Percentiles rank a stretch among this genome's conserved stretches.
phyloP scores from a whole-genome alignment of 2,113 vertebrate species.

The Pelusios castaneus region DNA sequence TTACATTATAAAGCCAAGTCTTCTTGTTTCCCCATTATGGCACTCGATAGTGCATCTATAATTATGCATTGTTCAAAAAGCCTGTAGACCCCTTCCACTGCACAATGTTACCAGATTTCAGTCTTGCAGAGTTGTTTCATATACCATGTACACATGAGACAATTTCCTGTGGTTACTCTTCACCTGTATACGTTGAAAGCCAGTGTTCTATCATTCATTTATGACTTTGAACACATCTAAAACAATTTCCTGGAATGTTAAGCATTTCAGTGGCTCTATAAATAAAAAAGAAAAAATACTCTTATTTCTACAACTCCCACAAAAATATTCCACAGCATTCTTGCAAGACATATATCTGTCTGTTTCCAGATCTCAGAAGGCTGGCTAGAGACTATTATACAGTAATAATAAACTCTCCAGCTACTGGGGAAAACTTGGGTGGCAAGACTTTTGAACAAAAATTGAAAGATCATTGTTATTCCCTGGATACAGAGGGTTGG shows the following conservation, averaged over 20 bases:
- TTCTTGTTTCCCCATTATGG: neutral
- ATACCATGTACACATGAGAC: neutral
- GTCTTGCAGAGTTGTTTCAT: neutral
- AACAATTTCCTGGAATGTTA: neutral
- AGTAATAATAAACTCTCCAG: conserved; percentile 1
- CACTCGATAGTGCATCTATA: neutral
- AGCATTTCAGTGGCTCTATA: neutral
- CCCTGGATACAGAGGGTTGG: neutral
- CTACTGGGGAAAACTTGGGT: neutral
- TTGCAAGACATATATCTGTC: neutral
- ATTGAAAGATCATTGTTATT: neutral
- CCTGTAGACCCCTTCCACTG: neutral
- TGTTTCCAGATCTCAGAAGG: neutral
- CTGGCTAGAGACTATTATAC: neutral
- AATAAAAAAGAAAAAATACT: neutral
- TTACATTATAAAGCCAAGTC: neutral
- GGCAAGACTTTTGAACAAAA: neutral
- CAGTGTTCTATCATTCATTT: rapidly evolving
- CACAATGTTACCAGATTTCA: neutral
- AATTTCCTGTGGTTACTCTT: rapidly evolving
- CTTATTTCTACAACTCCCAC: neutral
- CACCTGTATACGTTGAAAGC: neutral
- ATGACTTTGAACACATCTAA: neutral
- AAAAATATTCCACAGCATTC: neutral
- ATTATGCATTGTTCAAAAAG: rapidly evolving